Evolutionary conservation across 2,797 vertebrate genomes (phyloP).

Genomic region (Artibeus lituratus): DNA sequence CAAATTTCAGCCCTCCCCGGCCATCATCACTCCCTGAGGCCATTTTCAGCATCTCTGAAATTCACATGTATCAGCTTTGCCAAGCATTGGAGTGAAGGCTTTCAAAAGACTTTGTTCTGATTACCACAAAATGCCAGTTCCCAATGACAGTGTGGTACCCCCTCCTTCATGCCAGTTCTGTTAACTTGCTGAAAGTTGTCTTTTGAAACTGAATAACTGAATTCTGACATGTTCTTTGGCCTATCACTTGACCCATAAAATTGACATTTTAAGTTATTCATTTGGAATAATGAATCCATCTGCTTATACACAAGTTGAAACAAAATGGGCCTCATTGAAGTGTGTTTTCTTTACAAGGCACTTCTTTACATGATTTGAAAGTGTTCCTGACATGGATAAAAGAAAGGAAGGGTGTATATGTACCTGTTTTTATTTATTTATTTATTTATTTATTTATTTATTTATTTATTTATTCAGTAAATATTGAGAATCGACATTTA

Average conservation of each 20-base stretch:
- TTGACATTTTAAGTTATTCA: background rate
- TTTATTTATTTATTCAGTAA: background rate
- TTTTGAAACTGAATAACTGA: background rate
- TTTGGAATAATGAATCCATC: background rate
- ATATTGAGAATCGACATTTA: background rate
- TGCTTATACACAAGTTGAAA: background rate
- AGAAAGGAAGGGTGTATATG: background rate
- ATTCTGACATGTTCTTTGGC: background rate
- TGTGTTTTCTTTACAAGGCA: background rate
- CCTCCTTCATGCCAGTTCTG: background rate
- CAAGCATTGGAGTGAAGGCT: background rate
- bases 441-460: background rate
- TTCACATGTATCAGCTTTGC: background rate
- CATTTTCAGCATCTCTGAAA: constrained; percentile 30
- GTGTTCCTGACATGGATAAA: background rate
- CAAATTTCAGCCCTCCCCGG: background rate
- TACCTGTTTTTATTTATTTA: background rate
- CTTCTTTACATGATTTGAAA: background rate
- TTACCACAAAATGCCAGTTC: background rate
- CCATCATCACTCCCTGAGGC: background rate
- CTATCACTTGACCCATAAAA: background rate
- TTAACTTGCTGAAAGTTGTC: background rate
- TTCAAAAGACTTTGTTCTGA: background rate
- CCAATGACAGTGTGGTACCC: background rate
- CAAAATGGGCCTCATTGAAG: background rate